Conservation (phyloP, 2,113 vertebrate genomes). For the Chaetops frenatus region DNA sequence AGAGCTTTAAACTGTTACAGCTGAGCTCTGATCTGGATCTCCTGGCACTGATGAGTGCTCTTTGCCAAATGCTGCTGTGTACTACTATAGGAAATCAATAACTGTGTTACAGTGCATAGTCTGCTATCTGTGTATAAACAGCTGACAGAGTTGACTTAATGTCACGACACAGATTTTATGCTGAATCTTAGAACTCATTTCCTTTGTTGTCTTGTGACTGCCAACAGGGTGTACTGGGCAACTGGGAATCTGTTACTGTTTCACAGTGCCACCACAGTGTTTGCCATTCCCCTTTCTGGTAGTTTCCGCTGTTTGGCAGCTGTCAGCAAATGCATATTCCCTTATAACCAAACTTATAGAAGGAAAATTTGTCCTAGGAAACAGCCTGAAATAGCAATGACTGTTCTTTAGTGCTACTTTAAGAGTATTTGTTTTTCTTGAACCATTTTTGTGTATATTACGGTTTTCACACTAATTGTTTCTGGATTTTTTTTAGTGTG, state of each 20-base stretch:
- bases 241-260: neutral
- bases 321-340: neutral
- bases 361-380: neutral
- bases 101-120: neutral
- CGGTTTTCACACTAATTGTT: neutral
- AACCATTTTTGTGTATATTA: neutral
- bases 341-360: neutral
- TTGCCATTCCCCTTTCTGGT: neutral
- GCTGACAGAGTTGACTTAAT: neutral
- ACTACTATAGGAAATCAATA: neutral
- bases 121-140: neutral
- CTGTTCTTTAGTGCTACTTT: neutral
- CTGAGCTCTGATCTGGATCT: neutral
- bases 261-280: neutral
- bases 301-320: neutral
- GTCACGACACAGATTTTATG: neutral
- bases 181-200: neutral
- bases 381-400: neutral
- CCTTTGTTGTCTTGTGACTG: neutral
- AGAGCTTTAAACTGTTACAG: neutral
- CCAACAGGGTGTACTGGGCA: neutral
- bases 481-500: rapidly evolving
- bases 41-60: neutral
- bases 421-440: neutral
- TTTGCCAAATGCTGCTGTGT: neutral